Percentiles rank a stretch among this genome's conserved stretches.
These are phyloP conservation scores for Drosophila gaucha DNA, from an alignment of 2,888 invertebrate species.

Conservation along the genomic window DNA sequence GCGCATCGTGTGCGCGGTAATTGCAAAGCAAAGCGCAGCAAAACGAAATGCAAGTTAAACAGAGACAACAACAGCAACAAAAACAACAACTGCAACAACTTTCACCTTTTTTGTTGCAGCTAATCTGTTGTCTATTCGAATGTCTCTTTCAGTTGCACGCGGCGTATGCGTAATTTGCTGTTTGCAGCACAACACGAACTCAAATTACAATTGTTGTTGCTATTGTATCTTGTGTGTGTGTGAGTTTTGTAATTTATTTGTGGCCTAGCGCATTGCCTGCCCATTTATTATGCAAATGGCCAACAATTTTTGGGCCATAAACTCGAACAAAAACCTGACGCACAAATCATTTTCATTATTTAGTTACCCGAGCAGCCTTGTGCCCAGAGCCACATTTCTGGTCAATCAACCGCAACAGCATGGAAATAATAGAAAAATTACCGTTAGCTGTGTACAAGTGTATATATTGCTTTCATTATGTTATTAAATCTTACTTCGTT, in stretches of 20 bases:
- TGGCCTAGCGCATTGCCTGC: constrained; percentile 43
- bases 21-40: constrained; percentile 51
- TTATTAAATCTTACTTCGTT: constrained; percentile 18
- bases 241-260: constrained; percentile 64
- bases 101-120: constrained; percentile 41
- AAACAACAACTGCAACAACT: constrained; percentile 8
- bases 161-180: constrained; percentile 67
- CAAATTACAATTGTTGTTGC: constrained; percentile 27
- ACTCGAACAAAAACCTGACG: constrained; percentile 39
- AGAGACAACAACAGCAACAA: constrained; percentile 15
- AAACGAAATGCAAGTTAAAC: constrained; percentile 41
- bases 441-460: constrained; percentile 4
- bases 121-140: constrained; percentile 60
- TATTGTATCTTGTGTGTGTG: constrained; percentile 10
- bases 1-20: constrained; percentile 55
- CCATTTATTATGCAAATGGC: constrained; percentile 74
- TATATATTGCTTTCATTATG: constrained; percentile 3
- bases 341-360: constrained; percentile 66
- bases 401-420: constrained; percentile 40
- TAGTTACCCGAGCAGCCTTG: constrained; percentile 28
- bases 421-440: constrained; percentile 48
- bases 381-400: constrained; percentile 36
- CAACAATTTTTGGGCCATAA: constrained; percentile 61
- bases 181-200: constrained; percentile 43
- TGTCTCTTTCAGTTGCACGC: constrained; percentile 39